These are phyloP conservation scores for Megaceryle maxima DNA, from an alignment of 2,113 vertebrate genomes.

Conservation along the genomic window DNA sequence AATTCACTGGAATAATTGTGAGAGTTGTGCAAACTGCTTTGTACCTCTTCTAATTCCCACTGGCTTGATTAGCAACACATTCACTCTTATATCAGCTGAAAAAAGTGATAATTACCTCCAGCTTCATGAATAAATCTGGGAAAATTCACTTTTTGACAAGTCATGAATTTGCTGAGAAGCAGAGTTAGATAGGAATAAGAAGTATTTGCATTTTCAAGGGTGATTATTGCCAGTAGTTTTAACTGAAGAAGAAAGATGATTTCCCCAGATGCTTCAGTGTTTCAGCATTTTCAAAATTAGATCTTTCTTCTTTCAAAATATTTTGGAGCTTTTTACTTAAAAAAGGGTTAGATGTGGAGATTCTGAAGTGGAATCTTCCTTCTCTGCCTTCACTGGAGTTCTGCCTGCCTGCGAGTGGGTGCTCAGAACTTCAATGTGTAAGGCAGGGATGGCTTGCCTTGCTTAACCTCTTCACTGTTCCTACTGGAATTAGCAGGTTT, in stretches of 20 bases:
- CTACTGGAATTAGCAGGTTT: neutral
- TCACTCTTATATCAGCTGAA: neutral
- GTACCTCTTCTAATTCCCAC: neutral
- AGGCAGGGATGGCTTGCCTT: neutral
- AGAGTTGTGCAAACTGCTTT: neutral
- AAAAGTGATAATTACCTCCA: neutral
- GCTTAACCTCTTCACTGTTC: neutral
- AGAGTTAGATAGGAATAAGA: constrained; percentile 4
- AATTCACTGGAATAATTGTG: neutral
- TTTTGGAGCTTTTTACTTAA: neutral
- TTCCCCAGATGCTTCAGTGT: constrained; percentile 43
- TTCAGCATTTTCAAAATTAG: constrained; percentile 47
- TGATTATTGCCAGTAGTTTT: constrained; percentile 39
- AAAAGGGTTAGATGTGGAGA: neutral
- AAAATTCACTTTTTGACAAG: constrained; percentile 17
- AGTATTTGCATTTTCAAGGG: constrained; percentile 42
- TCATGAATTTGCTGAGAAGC: constrained; percentile 41
- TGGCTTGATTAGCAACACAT: neutral
- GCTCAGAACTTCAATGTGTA: rapidly evolving
- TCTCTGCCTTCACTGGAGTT: neutral
- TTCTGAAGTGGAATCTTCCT: neutral
- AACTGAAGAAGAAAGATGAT: constrained; percentile 44
- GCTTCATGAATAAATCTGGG: constrained; percentile 24
- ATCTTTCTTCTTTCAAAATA: constrained; percentile 1
- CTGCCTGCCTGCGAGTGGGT: rapidly evolving